phyloP scores from a whole-genome alignment of 2,113 vertebrate species.

The Phoxinus phoxinus region DNA sequence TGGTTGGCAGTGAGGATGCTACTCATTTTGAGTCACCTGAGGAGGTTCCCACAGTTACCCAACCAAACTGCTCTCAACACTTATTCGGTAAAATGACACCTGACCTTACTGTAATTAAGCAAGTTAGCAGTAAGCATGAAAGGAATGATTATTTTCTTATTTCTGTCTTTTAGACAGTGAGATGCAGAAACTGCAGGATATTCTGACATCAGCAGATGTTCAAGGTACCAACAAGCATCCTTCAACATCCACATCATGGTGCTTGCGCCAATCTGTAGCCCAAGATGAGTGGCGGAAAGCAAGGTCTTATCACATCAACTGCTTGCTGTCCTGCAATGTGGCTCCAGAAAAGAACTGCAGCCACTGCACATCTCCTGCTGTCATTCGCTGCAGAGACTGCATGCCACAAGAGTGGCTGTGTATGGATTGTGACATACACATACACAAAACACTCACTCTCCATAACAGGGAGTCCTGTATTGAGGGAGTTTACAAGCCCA shows the following conservation, averaged over 20 bases:
- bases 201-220: no score
- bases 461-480: conserved; percentile 22
- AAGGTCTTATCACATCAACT: neutral
- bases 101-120: no score
- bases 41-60: conserved; percentile 9
- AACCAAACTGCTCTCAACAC: no score
- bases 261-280: neutral
- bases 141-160: no score
- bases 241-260: neutral
- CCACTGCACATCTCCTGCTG: conserved; percentile 1
- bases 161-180: no score
- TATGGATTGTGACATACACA: neutral
- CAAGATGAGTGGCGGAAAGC: conserved; percentile 6
- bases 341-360: neutral
- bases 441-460: neutral
- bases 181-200: no score
- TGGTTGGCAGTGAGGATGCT: neutral
- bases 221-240: neutral
- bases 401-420: conserved; percentile 17
- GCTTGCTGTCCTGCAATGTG: neutral
- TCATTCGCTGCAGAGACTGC: conserved; percentile 13
- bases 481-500: conserved; percentile 4
- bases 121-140: no score
- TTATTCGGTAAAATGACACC: no score
- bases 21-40: neutral